Evolutionary conservation across 2,888 invertebrate genomes (phyloP).

Genomic region (Odontothrips loti): DNA sequence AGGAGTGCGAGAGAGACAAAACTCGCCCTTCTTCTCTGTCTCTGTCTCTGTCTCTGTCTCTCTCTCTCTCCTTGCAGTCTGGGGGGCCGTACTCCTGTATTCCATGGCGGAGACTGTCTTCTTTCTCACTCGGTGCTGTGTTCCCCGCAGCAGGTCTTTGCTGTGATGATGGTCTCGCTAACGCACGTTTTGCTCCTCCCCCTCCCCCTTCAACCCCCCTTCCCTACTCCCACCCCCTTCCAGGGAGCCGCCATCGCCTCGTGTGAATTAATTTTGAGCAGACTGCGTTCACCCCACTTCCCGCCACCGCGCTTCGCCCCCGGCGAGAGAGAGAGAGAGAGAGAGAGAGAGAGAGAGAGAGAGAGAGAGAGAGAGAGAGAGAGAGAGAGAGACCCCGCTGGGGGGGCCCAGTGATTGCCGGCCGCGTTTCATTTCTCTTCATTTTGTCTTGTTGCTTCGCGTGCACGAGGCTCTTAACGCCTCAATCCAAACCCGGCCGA

Average conservation of each 20-base stretch:
- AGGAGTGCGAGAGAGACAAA: too few relatives aligned
- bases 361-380: too few relatives aligned
- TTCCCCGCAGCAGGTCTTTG: not conserved
- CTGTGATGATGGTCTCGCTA: too few relatives aligned
- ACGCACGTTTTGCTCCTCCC: not conserved
- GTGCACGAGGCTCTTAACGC: too few relatives aligned
- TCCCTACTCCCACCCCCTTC: not conserved
- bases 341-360: too few relatives aligned
- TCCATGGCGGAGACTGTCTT: not conserved
- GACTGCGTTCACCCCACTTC: not conserved
- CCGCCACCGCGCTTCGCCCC: not conserved
- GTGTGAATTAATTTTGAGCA: conserved; percentile 15
- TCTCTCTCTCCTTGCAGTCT: not conserved
- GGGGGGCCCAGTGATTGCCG: too few relatives aligned
- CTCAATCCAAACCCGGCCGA: too few relatives aligned
- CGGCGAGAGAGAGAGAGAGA: too few relatives aligned
- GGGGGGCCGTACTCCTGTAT: not conserved
- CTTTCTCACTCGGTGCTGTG: not conserved
- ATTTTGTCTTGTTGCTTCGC: too few relatives aligned
- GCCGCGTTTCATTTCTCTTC: too few relatives aligned
- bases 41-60: not conserved
- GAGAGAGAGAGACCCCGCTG: too few relatives aligned
- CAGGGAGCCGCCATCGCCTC: not conserved
- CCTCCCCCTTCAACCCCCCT: not conserved
- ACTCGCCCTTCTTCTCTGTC: not conserved